Percentiles rank a stretch among this genome's conserved stretches.
Conservation (phyloP, 2,797 vertebrate genomes). For the Cyprinodon diabolis region DNA sequence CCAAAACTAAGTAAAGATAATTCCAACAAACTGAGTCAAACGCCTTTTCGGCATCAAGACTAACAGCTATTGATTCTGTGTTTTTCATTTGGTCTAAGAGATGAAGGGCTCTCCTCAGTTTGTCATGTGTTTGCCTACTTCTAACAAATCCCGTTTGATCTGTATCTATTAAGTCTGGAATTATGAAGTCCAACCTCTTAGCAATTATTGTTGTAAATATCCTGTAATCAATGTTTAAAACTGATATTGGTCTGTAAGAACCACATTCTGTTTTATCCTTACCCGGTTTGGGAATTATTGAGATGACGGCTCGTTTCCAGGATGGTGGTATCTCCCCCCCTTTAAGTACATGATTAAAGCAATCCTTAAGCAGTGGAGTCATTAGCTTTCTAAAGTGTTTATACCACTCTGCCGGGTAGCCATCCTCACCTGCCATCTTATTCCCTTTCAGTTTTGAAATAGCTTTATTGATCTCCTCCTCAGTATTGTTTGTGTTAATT, state of each 20-base stretch:
- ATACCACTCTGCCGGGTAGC: not conserved
- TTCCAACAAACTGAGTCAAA: not conserved
- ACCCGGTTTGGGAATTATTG: not conserved
- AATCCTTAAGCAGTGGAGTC: not conserved
- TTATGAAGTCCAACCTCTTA: not conserved
- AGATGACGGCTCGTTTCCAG: not conserved
- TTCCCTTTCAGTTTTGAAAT: too few relatives aligned
- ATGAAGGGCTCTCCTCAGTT: not conserved
- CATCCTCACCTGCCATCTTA: not conserved
- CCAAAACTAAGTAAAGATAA: not conserved
- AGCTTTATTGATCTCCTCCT: not conserved
- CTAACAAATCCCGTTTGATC: not conserved
- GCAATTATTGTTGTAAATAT: not conserved
- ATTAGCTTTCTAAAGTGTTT: not conserved
- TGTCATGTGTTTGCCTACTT: not conserved
- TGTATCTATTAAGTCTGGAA: not conserved
- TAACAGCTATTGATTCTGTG: not conserved
- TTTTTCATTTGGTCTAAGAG: not conserved
- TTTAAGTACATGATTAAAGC: not conserved
- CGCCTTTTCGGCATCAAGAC: not conserved
- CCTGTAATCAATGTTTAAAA: not conserved
- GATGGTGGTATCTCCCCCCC: not conserved
- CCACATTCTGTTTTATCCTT: not conserved
- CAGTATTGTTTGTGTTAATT: too few relatives aligned
- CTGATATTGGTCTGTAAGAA: not conserved